phyloP scores from a whole-genome alignment of 2,113 vertebrate species.

The Actenoides lindsayi region DNA sequence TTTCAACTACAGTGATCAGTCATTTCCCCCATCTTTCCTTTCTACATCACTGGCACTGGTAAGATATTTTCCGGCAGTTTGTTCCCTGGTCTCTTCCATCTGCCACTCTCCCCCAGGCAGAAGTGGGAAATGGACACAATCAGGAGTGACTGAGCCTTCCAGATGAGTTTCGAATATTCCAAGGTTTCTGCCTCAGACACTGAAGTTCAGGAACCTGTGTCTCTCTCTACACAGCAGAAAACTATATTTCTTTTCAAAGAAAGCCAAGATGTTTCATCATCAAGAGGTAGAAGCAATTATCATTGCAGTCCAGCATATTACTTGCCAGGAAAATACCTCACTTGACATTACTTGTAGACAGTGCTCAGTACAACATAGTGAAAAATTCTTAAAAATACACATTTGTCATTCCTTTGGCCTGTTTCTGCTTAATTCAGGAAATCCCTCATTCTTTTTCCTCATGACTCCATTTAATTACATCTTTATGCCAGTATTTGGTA shows the following conservation, averaged over 20 bases:
- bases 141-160: background rate
- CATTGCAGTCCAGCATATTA: background rate
- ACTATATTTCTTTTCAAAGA: background rate
- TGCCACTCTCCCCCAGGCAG: background rate
- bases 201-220: background rate
- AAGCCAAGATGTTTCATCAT: constrained; percentile 31
- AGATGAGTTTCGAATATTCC: background rate
- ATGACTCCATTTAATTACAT: constrained; percentile 13
- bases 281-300: constrained; percentile 16
- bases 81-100: constrained; percentile 43
- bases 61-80: background rate
- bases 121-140: background rate
- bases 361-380: background rate
- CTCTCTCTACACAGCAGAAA: background rate
- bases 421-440: constrained; percentile 53
- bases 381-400: constrained; percentile 16
- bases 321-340: constrained; percentile 37
- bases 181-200: background rate
- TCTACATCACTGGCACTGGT: constrained; percentile 25
- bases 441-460: constrained; percentile 33
- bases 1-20: background rate
- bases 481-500: background rate
- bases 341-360: constrained; percentile 16
- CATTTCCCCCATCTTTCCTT: background rate
- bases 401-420: constrained; percentile 11